A percentile compares a stretch with the other conserved stretches of the same genome.
Evolutionary conservation across 2,888 invertebrate species (phyloP).

Genomic region (Drosophila kanekoi): DNA sequence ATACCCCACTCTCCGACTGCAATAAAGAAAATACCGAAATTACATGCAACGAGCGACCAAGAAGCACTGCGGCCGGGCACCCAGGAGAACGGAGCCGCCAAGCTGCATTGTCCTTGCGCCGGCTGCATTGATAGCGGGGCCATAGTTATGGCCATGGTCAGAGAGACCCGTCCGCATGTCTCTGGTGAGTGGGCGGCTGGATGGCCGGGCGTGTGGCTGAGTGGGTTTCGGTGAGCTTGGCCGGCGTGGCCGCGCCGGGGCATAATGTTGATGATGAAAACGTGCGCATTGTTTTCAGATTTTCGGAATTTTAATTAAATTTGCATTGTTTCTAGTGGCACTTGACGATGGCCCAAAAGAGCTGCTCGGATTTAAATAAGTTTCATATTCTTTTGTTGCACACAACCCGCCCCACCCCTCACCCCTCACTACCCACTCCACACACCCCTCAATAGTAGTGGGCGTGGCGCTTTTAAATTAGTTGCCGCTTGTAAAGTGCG

Average conservation of each 20-base stretch:
- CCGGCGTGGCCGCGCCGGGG: conserved; percentile 39
- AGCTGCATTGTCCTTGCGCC: conserved; percentile 55
- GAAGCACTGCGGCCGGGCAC: conserved; percentile 27
- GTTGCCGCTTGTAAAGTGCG: conserved; percentile 14
- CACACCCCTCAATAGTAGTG: conserved; percentile 11
- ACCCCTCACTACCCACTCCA: too few species aligned
- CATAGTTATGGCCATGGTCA: conserved; percentile 60
- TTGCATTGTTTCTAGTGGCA: conserved; percentile 74
- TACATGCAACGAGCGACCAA: conserved; percentile 46
- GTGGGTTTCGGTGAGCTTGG: conserved; percentile 11
- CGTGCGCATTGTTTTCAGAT: conserved; percentile 71
- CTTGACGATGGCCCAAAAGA: conserved; percentile 57
- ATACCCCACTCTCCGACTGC: neutral
- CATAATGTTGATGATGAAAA: conserved; percentile 71
- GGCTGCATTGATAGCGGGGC: conserved; percentile 60
- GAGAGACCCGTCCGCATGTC: conserved; percentile 24
- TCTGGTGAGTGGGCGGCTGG: conserved; percentile 25
- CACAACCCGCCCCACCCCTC: too few species aligned
- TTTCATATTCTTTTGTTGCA: conserved; percentile 64
- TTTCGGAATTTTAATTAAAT: conserved; percentile 76
- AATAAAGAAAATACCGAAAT: conserved; percentile 57
- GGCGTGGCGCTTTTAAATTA: conserved; percentile 54
- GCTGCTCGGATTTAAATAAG: conserved; percentile 64
- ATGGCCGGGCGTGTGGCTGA: neutral
- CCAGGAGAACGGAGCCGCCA: conserved; percentile 7